Evolutionary conservation across 2,113 vertebrate species (phyloP), one percentile per base, ranked within the genome.

Genomic region (Dendropsophus ebraccatus): DNA sequence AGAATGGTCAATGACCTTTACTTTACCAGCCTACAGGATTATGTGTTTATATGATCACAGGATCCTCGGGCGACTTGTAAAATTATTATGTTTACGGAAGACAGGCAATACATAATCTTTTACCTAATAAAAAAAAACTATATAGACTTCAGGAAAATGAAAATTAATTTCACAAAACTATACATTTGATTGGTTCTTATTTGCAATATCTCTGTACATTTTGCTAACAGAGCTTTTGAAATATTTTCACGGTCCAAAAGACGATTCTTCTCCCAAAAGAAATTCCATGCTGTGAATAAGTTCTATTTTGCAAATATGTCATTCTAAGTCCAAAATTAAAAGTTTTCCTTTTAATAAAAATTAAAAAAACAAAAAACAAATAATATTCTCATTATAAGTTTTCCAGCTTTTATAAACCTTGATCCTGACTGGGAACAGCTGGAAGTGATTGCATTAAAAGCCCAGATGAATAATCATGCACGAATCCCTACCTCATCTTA

Each of bases 341-440:
- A 8, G 1, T 6, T 45, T 73, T 12, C n/a, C 8, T 41, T 41
- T 41, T 41, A 47, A 74, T 10, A 45, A 72, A 13, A 4, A 41
- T 35, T 23, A 13, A n/a, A 4, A 41, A 23, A 23, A 41, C 8
- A 45, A 41, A 23, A 47, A 47, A 41, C 19, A 21, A 23, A n/a
- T n/a, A 41, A 11, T 52, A 17, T 52, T 30, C 49, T 76, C n/a
- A 19, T 25, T 73, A 41, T 1, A 67, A 7, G 0, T 25, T 49
- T 76, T 77, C 8, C 23, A 32, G 14, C 16, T 32, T 77, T 56
- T 78, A 11, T 77, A 77, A 84, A 62, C 83, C 52, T 35, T 58
- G 73, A 67, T 85, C 19, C 74, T 78, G 56, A 21, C 70, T 60
- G 35, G 17, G 58, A 85, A 54, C 74, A 78, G 47, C 83, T 85